phyloP scores from a whole-genome alignment of 2,888 invertebrate genomes.

The Autographa gamma region DNA sequence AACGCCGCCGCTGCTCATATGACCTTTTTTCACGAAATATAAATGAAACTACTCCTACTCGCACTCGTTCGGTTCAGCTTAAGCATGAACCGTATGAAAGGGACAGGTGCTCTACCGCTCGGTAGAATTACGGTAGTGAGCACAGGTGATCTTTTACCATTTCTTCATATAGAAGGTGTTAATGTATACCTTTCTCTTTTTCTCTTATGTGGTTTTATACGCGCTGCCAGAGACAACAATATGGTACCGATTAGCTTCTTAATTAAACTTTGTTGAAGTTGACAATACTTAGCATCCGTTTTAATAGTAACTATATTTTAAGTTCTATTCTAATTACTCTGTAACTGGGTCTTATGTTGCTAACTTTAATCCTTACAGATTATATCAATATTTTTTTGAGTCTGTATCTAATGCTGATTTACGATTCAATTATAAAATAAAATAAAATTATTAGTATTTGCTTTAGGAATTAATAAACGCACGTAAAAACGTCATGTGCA shows the following conservation, averaged over 20 bases:
- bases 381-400: slow-evolving; percentile 23
- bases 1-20: slow-evolving; percentile 47
- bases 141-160: slow-evolving; percentile 89
- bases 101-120: slow-evolving; percentile 87
- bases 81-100: slow-evolving; percentile 88
- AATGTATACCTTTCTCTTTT: slow-evolving; percentile 82
- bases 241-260: slow-evolving; percentile 70
- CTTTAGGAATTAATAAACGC: slow-evolving; percentile 25
- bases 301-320: slow-evolving; percentile 75
- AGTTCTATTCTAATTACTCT: slow-evolving; percentile 76
- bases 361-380: slow-evolving; percentile 67
- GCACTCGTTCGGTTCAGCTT: slow-evolving; percentile 87
- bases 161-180: slow-evolving; percentile 80
- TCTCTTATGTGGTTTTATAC: slow-evolving; percentile 53
- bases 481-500: slow-evolving; percentile 21
- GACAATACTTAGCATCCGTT: slow-evolving; percentile 82
- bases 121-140: slow-evolving; percentile 89
- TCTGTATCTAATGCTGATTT: no score
- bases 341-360: slow-evolving; percentile 71
- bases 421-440: no score
- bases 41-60: slow-evolving; percentile 86
- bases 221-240: slow-evolving; percentile 69
- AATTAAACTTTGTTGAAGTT: slow-evolving; percentile 81
- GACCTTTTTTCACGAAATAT: slow-evolving; percentile 61
- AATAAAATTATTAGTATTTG: not conserved